These are phyloP conservation scores for Hylyphantes graminicola DNA, from an alignment of 1,140 invertebrate genomes.

Conservation along the genomic window DNA sequence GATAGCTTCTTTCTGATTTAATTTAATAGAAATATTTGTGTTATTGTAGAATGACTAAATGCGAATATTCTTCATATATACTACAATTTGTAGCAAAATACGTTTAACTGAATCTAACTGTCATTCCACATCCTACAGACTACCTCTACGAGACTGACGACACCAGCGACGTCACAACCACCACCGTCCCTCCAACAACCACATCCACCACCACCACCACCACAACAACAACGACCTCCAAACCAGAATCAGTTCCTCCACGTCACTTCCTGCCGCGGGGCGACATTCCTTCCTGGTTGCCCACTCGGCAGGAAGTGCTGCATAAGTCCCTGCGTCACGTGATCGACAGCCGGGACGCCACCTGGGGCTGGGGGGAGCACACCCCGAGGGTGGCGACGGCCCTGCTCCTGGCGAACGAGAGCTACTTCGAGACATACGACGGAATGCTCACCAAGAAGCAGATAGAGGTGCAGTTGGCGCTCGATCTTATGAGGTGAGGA, in stretches of 20 bases:
- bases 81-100: not conserved
- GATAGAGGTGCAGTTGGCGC: constrained; percentile 42
- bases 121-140: not conserved
- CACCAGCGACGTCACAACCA: not conserved
- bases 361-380: constrained; percentile 31
- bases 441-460: constrained; percentile 46
- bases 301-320: constrained; percentile 20
- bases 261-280: not conserved
- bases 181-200: not conserved
- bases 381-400: constrained; percentile 24
- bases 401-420: constrained; percentile 14
- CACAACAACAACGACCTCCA: not conserved
- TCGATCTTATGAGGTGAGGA: constrained; percentile 35
- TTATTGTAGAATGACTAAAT: not conserved
- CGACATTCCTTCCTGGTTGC: constrained; percentile 17
- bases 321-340: constrained; percentile 27
- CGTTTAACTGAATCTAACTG: not conserved
- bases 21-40: no score
- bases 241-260: not conserved
- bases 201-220: not conserved
- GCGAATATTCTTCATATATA: not conserved
- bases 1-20: no score
- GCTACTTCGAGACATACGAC: constrained; percentile 41
- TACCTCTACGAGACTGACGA: constrained; percentile 27
- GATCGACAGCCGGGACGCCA: constrained; percentile 1